Conservation (phyloP, 2,888 invertebrate species). For the Andricus curvator region DNA sequence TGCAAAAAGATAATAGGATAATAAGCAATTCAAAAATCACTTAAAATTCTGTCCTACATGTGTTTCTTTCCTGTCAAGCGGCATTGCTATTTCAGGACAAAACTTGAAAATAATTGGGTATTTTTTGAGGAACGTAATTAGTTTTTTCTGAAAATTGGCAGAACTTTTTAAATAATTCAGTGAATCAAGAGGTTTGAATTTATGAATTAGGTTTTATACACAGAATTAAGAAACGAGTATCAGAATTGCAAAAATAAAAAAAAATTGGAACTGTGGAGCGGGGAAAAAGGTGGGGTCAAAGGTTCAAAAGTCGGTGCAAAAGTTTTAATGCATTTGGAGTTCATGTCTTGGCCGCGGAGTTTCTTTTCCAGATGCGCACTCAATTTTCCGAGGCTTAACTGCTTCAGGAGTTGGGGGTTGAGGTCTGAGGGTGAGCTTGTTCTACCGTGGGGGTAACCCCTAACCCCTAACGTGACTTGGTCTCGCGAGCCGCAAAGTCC, state of each 20-base stretch:
- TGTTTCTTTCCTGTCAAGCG: no score
- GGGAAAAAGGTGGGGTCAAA: slow-evolving; percentile 10
- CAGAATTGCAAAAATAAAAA: no score
- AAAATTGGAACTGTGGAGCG: no score
- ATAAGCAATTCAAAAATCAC: no score
- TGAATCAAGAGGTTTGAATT: neutral
- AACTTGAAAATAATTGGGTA: no score
- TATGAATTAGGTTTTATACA: no score
- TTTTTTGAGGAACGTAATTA: no score
- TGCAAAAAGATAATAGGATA: no score
- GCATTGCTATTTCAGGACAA: no score
- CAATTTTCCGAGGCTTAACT: slow-evolving; percentile 76
- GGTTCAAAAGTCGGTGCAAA: slow-evolving; percentile 17
- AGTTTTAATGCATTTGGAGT: slow-evolving; percentile 43
- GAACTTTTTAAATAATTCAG: slow-evolving; percentile 5
- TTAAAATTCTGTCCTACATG: no score
- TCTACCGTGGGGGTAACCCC: slow-evolving; percentile 43
- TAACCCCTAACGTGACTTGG: slow-evolving; percentile 50
- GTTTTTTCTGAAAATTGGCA: no score
- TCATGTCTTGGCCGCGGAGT: slow-evolving; percentile 42
- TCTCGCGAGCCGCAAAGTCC: slow-evolving; percentile 61
- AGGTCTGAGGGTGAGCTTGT: slow-evolving; percentile 48
- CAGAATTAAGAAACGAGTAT: no score
- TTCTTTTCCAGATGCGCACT: slow-evolving; percentile 67
- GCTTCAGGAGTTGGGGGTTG: slow-evolving; percentile 42